Base-by-base conservation (phyloP, 2,888 invertebrate species). In the Diabrotica balteata region DNA sequence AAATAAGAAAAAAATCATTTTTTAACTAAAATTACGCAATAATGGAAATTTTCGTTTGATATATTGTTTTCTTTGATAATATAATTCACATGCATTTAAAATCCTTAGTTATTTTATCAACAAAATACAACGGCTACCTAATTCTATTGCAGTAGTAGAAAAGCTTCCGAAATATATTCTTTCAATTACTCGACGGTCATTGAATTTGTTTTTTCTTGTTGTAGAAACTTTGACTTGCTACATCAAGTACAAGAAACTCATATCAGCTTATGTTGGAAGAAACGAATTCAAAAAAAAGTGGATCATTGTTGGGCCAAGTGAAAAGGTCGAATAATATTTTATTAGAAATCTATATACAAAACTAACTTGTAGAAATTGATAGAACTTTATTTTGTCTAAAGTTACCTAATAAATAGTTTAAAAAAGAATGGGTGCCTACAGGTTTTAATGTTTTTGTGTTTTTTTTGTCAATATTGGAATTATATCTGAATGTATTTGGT, bases 241-340 rank as follows among this genome's bases (percentile, higher is more conserved):
- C 67, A 65, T 73, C 73, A 73, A 72, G 65, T 73, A 73, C 70
- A 73, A 71, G 73, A 73, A 73, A 70, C 70, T 73, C 52, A 50
- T 69, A 58, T 73, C 73, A 47, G 50, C 72, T 11, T 68, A 68
- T 58, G 64, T 70, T 47, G 71, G 69, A 63, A 69, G 68, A 63
- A 60, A 70, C 11, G 66, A 70, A 54, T 72, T 73, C 58, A 65
- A 61, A 66, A 63, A 66, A 62, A 67, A 70, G 50, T 73, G 73
- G 67, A 67, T 69, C 52, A 60, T 66, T 53, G 49, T 61, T 51
- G 68, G 66, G 54, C 49, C 54, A 62, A 54, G 51, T 57, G 66
- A 52, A 61, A 49, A 54, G 47, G 53, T 17, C 43, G 4, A 17
- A 42, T 59, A 7, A 22, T 42, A 54, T 47, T 49, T 44, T 32